Evolutionary conservation across 2,797 vertebrate species (phyloP).

Genomic region (Thunnus albacares): DNA sequence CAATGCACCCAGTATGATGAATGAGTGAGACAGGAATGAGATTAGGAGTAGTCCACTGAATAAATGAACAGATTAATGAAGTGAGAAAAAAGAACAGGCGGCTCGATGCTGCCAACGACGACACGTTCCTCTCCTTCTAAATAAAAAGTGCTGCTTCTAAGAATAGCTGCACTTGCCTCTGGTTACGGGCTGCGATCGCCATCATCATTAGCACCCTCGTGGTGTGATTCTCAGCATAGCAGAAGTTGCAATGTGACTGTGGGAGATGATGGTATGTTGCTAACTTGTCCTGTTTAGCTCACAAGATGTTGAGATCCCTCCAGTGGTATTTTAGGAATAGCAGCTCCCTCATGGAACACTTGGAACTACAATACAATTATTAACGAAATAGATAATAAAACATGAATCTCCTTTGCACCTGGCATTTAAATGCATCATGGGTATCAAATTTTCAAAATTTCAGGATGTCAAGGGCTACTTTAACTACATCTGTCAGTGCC

Average conservation of each 20-base stretch:
- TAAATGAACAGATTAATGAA: constrained; percentile 82
- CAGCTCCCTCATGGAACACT: neutral
- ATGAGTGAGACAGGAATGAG: constrained; percentile 66
- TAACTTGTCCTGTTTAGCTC: constrained; percentile 35
- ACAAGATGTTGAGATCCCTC: constrained; percentile 17
- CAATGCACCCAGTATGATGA: constrained; percentile 61
- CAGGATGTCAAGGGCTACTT: too few species aligned
- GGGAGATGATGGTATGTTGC: constrained; percentile 43
- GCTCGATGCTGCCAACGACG: constrained; percentile 50
- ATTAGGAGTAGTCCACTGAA: constrained; percentile 73
- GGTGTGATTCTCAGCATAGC: constrained; percentile 67
- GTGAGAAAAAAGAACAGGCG: constrained; percentile 63
- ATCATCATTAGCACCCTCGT: constrained; percentile 73
- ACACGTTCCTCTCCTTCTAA: constrained; percentile 65
- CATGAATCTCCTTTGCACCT: neutral
- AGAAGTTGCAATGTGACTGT: constrained; percentile 51
- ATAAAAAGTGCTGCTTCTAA: constrained; percentile 73
- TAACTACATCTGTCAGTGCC: too few species aligned
- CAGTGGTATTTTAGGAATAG: constrained; percentile 7
- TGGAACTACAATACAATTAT: neutral
- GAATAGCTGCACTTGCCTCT: constrained; percentile 70
- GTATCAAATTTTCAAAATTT: neutral
- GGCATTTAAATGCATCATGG: constrained; percentile 7
- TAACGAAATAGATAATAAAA: neutral
- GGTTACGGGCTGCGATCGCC: constrained; percentile 61